These are phyloP conservation scores for Isurus oxyrinchus DNA, from an alignment of 2,113 vertebrate genomes.

Conservation along the genomic window DNA sequence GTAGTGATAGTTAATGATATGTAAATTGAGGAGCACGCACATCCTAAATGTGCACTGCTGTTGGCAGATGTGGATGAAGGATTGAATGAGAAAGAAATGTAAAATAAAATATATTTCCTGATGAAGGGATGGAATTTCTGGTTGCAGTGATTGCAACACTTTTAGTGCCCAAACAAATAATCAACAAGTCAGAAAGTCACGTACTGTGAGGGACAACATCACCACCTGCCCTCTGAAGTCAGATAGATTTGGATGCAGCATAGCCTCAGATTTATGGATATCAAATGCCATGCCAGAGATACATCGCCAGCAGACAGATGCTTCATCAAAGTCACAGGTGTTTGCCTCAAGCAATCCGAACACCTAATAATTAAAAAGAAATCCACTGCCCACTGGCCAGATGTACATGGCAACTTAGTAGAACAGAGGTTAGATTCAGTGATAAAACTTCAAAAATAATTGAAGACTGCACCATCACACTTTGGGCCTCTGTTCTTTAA, in stretches of 20 bases:
- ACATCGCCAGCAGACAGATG: neutral
- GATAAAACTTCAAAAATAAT: neutral
- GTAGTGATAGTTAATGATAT: conserved; percentile 5
- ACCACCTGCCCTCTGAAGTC: neutral
- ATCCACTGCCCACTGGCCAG: neutral
- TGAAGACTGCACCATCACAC: neutral
- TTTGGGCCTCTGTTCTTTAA: neutral
- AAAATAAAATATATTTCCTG: too few relatives aligned
- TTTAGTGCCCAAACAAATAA: neutral
- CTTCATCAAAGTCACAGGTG: neutral
- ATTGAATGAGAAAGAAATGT: neutral
- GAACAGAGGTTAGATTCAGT: neutral
- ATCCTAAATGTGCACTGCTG: conserved; percentile 5
- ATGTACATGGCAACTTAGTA: neutral
- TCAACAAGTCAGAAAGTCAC: neutral
- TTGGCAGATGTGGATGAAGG: conserved; percentile 9
- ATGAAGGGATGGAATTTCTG: neutral
- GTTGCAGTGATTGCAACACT: neutral
- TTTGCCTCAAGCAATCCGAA: neutral
- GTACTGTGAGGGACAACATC: neutral
- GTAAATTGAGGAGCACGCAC: neutral
- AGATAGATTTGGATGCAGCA: neutral
- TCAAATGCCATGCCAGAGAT: neutral
- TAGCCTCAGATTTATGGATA: neutral
- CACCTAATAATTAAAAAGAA: neutral